Conservation (phyloP, 2,113 vertebrate genomes). For the Alligator mississippiensis region DNA sequence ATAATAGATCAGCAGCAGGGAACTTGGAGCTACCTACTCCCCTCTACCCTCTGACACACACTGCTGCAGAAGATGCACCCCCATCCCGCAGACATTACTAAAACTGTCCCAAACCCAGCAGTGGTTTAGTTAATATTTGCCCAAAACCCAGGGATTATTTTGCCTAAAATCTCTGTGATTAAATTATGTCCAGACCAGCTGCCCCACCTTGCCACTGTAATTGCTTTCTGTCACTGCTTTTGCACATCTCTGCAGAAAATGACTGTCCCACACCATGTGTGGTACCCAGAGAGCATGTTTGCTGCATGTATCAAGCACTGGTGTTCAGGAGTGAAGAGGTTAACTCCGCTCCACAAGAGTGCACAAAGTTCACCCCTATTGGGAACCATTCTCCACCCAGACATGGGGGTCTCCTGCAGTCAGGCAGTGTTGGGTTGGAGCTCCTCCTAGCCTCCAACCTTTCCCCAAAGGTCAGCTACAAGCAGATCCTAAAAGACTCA, state of each 20-base stretch:
- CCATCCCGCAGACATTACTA: not conserved
- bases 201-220: not conserved
- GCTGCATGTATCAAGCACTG: not conserved
- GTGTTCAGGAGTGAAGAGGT: fast-evolving
- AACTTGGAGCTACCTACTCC: too few relatives aligned
- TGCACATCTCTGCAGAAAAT: fast-evolving
- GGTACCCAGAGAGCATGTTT: not conserved
- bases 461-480: fast-evolving
- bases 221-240: not conserved
- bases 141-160: not conserved
- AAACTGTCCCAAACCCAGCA: not conserved
- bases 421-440: not conserved
- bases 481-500: not conserved
- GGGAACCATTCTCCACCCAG: not conserved
- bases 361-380: not conserved
- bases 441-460: not conserved
- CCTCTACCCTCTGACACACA: too few relatives aligned
- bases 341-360: fast-evolving
- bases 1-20: too few relatives aligned
- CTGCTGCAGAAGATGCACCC: not conserved
- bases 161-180: not conserved
- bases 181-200: too few relatives aligned
- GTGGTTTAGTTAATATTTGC: not conserved
- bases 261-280: fast-evolving
- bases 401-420: not conserved